phyloP scores from a whole-genome alignment of 35 echinoderm and acorn worm species.

The Ptychodera flava region DNA sequence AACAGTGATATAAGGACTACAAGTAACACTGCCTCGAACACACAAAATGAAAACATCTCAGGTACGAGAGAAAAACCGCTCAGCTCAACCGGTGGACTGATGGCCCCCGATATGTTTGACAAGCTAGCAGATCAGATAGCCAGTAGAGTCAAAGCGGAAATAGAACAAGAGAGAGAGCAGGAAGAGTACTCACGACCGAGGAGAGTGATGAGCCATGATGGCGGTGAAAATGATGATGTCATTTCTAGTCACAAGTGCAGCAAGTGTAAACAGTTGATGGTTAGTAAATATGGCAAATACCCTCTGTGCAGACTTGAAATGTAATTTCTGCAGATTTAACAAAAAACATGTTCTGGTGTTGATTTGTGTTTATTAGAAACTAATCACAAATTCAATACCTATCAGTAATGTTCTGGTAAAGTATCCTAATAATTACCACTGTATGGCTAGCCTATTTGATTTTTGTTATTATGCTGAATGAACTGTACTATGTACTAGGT shows the following conservation, averaged over 20 bases:
- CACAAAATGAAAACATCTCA: not conserved
- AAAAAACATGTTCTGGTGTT: no score
- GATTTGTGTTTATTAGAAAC: no score
- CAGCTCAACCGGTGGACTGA: not conserved
- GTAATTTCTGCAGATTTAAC: no score
- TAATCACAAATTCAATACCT: no score
- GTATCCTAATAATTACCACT: no score
- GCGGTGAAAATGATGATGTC: constrained; percentile 6
- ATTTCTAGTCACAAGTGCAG: constrained; percentile 45
- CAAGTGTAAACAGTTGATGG: constrained; percentile 88
- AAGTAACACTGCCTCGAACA: not conserved
- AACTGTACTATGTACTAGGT: no score
- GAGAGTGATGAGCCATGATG: not conserved
- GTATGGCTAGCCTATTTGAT: no score
- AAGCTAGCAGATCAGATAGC: constrained; percentile 55
- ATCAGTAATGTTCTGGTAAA: no score
- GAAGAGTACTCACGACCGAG: constrained; percentile 10
- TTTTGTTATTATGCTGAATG: no score
- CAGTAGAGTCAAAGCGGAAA: constrained; percentile 39
- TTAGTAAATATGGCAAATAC: no score
- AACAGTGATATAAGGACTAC: not conserved
- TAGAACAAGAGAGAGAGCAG: constrained; percentile 30
- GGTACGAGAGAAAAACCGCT: not conserved
- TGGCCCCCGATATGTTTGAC: constrained; percentile 52
- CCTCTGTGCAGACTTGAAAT: no score